These are phyloP conservation scores for Pseudanteris insignis DNA, from an alignment of 2,888 invertebrate species.

Conservation along the genomic window DNA sequence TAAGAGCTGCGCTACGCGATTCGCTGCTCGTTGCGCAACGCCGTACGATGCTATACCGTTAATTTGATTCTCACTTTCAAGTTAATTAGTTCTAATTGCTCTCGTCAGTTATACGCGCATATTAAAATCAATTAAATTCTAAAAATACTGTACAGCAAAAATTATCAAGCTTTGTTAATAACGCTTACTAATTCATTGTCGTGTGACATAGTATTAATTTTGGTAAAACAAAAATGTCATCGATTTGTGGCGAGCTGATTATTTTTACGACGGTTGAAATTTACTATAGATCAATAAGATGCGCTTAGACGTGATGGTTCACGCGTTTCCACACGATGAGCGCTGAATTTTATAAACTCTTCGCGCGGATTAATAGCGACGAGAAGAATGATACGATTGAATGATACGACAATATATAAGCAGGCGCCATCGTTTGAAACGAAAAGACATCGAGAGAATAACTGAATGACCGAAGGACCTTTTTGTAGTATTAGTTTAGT, in stretches of 20 bases:
- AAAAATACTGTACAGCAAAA: too few relatives aligned
- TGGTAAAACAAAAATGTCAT: too few relatives aligned
- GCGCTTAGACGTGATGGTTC: slow-evolving; percentile 20
- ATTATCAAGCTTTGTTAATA: too few relatives aligned
- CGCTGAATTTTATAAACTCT: slow-evolving; percentile 30
- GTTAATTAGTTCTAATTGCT: slow-evolving; percentile 53
- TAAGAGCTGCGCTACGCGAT: not conserved
- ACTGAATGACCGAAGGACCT: slow-evolving; percentile 43
- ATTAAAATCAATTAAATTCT: too few relatives aligned
- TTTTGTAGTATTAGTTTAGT: too few relatives aligned
- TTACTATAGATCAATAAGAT: slow-evolving; percentile 32
- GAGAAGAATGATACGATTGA: slow-evolving; percentile 33
- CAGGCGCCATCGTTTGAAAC: too few relatives aligned
- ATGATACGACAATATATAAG: slow-evolving; percentile 15
- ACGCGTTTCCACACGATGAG: slow-evolving; percentile 29
- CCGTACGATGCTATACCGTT: slow-evolving; percentile 45
- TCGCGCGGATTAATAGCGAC: slow-evolving; percentile 30
- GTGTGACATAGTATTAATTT: too few relatives aligned
- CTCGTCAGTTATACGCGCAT: too few relatives aligned
- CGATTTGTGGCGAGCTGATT: too few relatives aligned
- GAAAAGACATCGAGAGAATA: slow-evolving; percentile 28
- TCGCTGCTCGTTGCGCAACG: slow-evolving; percentile 46
- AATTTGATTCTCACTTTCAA: slow-evolving; percentile 53
- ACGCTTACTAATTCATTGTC: too few relatives aligned
- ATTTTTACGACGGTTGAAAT: too few relatives aligned